phyloP scores from a whole-genome alignment of 2,888 invertebrate species.

The Calliopum simillimum region DNA sequence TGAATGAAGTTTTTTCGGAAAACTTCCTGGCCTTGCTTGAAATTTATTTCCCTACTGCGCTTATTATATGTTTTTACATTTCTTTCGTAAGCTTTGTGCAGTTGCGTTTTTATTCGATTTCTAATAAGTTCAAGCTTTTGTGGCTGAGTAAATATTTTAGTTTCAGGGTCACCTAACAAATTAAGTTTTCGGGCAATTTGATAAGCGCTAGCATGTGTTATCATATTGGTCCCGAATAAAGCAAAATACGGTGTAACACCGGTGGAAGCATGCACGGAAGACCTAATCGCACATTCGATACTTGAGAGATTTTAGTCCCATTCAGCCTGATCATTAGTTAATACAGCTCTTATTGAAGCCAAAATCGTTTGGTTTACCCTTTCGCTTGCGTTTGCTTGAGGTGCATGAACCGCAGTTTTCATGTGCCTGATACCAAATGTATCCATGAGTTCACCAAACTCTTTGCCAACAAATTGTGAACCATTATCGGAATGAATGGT shows the following conservation, averaged over 20 bases:
- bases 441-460: neutral
- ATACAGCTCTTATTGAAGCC: neutral
- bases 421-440: constrained; percentile 1
- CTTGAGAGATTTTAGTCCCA: neutral
- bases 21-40: no score
- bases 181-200: neutral
- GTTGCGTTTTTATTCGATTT: no score
- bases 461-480: constrained; percentile 2
- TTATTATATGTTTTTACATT: no score
- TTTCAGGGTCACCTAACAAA: no score
- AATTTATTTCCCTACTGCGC: no score
- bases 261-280: no score
- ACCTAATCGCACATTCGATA: no score
- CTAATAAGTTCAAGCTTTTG: no score
- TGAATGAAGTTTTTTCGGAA: no score
- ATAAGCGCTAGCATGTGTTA: neutral
- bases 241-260: no score
- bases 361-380: neutral
- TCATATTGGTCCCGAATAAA: neutral
- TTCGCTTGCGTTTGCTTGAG: constrained; percentile 7
- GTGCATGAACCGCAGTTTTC: neutral
- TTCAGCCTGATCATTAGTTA: neutral
- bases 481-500: neutral
- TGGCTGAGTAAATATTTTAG: no score
- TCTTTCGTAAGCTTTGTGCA: no score